Evolutionary conservation across 2,888 invertebrate species (phyloP).

Genomic region (Colletes collaris): DNA sequence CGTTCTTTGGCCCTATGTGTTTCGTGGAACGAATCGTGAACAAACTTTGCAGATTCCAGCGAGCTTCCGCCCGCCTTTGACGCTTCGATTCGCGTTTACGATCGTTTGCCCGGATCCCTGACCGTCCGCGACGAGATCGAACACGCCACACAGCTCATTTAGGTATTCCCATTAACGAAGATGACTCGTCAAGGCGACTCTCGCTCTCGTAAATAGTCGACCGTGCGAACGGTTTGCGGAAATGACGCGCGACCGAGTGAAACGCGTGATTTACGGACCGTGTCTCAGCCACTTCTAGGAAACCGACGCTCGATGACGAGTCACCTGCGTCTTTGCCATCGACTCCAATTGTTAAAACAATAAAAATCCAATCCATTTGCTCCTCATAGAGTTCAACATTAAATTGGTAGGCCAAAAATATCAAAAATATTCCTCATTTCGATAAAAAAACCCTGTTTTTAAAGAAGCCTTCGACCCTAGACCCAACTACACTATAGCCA

Average conservation of each 20-base stretch:
- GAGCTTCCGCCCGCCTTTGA: not conserved
- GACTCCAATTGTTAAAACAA: too few species aligned
- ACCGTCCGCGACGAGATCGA: not conserved
- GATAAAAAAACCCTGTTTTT: too few species aligned
- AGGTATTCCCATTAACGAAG: constrained; percentile 33
- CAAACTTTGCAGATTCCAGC: constrained; percentile 2
- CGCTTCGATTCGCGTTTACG: constrained; percentile 5
- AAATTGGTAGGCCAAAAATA: too few species aligned
- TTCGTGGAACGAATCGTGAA: constrained; percentile 5
- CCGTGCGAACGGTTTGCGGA: constrained; percentile 54
- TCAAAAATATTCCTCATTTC: too few species aligned
- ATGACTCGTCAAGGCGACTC: constrained; percentile 55
- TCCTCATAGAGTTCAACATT: too few species aligned
- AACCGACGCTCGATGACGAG: constrained; percentile 10
- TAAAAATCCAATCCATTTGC: too few species aligned
- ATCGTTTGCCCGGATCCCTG: not conserved
- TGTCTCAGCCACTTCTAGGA: constrained; percentile 32
- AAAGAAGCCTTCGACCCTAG: too few species aligned
- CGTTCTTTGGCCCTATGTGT: constrained; percentile 6
- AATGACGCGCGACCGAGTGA: constrained; percentile 41
- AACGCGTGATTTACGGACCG: constrained; percentile 49
- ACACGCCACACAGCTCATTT: constrained; percentile 11
- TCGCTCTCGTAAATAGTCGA: constrained; percentile 37
- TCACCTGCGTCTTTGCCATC: too few species aligned
- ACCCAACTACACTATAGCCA: too few species aligned